Conservation (phyloP, 2,888 invertebrate species). For the Laothoe populi region DNA sequence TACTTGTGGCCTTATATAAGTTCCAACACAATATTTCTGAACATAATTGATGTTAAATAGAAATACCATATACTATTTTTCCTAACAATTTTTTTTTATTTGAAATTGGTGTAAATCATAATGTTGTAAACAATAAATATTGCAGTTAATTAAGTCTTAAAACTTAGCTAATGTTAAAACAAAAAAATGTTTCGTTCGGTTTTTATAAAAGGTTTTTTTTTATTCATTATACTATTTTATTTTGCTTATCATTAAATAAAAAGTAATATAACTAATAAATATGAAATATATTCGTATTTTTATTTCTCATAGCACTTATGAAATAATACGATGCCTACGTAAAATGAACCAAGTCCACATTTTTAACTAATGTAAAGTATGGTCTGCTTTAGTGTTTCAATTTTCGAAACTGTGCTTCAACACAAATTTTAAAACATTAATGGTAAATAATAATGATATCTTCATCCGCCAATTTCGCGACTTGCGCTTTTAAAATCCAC, state of each 20-base stretch:
- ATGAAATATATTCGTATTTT: neutral
- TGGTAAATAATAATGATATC: conserved; percentile 14
- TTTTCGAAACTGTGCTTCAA: neutral
- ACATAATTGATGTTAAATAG: too few species aligned
- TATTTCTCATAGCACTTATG: too few species aligned
- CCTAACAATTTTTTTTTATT: too few species aligned
- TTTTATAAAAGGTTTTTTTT: neutral
- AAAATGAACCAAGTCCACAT: neutral
- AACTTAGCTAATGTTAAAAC: neutral
- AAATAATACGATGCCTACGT: neutral
- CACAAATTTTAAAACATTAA: neutral
- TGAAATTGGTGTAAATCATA: too few species aligned
- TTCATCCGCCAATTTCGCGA: neutral
- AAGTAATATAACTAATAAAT: conserved; percentile 1
- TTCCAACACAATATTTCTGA: too few species aligned
- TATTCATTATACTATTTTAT: neutral
- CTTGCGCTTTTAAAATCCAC: neutral
- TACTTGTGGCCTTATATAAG: too few species aligned
- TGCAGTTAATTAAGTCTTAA: neutral
- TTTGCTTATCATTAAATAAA: neutral
- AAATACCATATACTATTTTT: too few species aligned
- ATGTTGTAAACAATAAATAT: too few species aligned
- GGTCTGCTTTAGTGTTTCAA: conserved; percentile 6
- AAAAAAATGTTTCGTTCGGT: neutral
- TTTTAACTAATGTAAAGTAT: conserved; percentile 9